Evolutionary conservation across 2,797 vertebrate species (phyloP).

Genomic region (Cirrhinus molitorella): DNA sequence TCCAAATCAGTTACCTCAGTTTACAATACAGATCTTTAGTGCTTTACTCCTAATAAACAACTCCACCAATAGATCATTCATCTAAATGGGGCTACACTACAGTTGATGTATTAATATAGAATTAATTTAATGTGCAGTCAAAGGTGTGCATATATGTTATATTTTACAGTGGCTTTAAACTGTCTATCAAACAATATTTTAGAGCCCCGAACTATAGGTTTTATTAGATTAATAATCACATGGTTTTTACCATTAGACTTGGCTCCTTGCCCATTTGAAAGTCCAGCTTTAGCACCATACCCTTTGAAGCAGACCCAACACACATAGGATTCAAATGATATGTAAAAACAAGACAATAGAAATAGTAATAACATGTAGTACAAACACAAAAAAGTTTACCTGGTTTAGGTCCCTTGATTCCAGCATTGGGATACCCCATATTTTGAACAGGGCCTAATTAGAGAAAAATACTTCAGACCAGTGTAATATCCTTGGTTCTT

Average conservation of each 20-base stretch:
- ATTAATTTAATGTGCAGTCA: too few species aligned
- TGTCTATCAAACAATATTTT: too few species aligned
- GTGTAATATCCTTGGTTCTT: too few species aligned
- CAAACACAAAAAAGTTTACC: conserved; percentile 63
- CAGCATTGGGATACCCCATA: conserved; percentile 62
- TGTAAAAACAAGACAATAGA: background rate
- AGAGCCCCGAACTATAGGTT: too few species aligned
- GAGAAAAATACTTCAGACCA: background rate
- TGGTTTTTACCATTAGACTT: conserved; percentile 42
- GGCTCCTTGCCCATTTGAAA: conserved; percentile 26
- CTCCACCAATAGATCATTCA: background rate
- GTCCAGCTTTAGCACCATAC: conserved; percentile 23
- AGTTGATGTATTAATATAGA: too few species aligned
- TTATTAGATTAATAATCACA: too few species aligned
- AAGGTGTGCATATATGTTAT: too few species aligned
- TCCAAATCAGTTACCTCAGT: background rate
- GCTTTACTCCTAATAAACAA: background rate
- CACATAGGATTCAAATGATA: background rate
- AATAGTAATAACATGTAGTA: background rate
- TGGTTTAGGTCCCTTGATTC: conserved; percentile 62
- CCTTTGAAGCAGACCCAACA: background rate
- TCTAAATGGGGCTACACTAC: background rate
- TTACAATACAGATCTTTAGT: background rate
- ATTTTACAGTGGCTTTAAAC: too few species aligned
- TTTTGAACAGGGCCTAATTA: conserved; percentile 61